These are phyloP conservation scores for Colaptes auratus DNA, from an alignment of 2,113 vertebrate species.

Conservation along the genomic window DNA sequence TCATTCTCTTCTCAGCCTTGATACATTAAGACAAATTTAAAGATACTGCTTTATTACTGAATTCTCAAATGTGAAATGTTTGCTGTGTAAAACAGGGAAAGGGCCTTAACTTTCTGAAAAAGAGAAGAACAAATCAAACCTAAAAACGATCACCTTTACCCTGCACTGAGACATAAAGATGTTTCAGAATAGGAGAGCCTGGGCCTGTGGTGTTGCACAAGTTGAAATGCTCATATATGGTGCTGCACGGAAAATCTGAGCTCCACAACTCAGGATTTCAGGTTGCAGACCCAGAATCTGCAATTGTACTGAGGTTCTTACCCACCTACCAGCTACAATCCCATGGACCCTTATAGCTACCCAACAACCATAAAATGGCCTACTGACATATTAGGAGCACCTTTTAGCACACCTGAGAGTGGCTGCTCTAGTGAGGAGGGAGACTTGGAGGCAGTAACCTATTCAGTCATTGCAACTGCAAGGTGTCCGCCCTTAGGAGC, in stretches of 20 bases:
- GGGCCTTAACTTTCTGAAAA: neutral
- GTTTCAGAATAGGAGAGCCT: neutral
- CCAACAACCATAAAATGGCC: neutral
- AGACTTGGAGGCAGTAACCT: neutral
- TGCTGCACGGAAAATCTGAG: neutral
- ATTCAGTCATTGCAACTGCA: neutral
- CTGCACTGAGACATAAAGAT: accelerated
- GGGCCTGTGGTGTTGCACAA: neutral
- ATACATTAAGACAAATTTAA: neutral
- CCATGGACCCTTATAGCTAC: neutral
- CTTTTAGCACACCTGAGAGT: neutral
- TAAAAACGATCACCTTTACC: neutral
- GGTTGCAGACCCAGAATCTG: neutral
- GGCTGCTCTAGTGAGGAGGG: neutral
- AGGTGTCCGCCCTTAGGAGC: neutral
- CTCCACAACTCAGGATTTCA: neutral
- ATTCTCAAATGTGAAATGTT: neutral
- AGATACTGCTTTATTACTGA: neutral
- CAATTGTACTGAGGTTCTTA: neutral
- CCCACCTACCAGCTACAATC: neutral
- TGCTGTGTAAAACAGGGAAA: neutral
- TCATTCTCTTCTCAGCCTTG: neutral
- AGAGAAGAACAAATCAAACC: neutral
- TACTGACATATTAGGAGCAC: neutral
- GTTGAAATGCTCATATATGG: accelerated